Evolutionary conservation across 2,888 invertebrate species (phyloP).

Genomic region (Pammene aurita): DNA sequence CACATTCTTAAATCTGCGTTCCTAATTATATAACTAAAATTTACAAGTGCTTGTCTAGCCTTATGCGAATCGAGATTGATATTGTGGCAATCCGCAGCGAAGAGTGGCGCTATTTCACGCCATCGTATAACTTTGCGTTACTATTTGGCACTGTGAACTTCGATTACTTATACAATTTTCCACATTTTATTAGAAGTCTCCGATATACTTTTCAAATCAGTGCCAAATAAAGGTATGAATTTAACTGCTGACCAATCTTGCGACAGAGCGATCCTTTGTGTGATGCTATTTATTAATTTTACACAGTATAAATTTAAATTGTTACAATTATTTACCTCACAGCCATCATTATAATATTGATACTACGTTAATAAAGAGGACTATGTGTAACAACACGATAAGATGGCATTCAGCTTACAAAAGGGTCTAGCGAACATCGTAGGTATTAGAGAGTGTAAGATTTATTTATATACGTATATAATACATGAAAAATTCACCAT

Average conservation of each 20-base stretch:
- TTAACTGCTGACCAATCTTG: constrained; percentile 56
- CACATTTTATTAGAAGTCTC: background rate
- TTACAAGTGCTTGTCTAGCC: background rate
- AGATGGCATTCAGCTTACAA: constrained; percentile 79
- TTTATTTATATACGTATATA: constrained; percentile 64
- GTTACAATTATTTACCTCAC: constrained; percentile 82
- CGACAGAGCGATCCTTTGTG: constrained; percentile 63
- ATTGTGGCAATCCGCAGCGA: constrained; percentile 67
- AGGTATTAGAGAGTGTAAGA: constrained; percentile 63
- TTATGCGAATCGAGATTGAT: constrained; percentile 35
- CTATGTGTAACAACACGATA: constrained; percentile 77
- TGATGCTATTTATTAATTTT: constrained; percentile 75
- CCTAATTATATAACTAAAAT: background rate
- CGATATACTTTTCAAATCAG: constrained; percentile 43
- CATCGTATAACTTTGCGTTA: constrained; percentile 50
- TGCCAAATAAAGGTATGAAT: constrained; percentile 48
- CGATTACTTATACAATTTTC: background rate
- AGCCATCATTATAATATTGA: constrained; percentile 83
- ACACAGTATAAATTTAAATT: constrained; percentile 82
- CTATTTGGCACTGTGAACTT: constrained; percentile 59
- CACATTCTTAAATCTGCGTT: background rate
- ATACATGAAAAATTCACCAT: constrained; percentile 81
- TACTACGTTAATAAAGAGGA: constrained; percentile 81
- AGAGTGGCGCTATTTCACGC: constrained; percentile 56
- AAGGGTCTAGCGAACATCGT: constrained; percentile 80